A percentile compares a stretch with the other conserved stretches of the same genome.
Conservation (phyloP, 2,113 vertebrate genomes). For the Spea bombifrons region DNA sequence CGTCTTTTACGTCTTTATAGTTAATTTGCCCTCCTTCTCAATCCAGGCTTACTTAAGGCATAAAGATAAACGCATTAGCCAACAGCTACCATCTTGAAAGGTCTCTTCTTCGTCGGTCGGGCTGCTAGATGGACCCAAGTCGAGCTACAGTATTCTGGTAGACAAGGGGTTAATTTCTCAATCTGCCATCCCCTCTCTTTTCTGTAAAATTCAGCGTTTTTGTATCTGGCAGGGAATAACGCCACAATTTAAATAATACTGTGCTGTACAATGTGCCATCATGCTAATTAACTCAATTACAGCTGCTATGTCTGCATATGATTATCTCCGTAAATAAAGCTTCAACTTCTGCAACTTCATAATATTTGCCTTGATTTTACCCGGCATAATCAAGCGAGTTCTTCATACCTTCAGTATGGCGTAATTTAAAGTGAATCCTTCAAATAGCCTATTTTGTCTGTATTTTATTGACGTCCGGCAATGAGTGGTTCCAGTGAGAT, state of each 20-base stretch:
- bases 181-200: neutral
- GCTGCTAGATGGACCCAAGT: too few relatives aligned
- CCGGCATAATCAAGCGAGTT: neutral
- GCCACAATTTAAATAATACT: slow-evolving; percentile 3
- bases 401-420: neutral
- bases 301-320: slow-evolving; percentile 17
- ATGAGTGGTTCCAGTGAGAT: too few relatives aligned
- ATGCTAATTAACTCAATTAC: slow-evolving; percentile 10
- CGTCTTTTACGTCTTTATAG: too few relatives aligned
- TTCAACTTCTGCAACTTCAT: neutral
- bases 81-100: too few relatives aligned
- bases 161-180: neutral
- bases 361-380: neutral
- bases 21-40: too few relatives aligned
- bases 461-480: too few relatives aligned
- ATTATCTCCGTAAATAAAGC: neutral
- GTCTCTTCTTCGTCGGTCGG: too few relatives aligned
- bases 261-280: neutral
- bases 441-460: too few relatives aligned
- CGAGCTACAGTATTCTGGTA: too few relatives aligned
- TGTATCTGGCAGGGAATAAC: neutral
- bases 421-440: neutral
- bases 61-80: too few relatives aligned
- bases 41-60: too few relatives aligned
- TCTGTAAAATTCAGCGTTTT: neutral